Evolutionary conservation across 2,797 vertebrate genomes (phyloP), one percentile per base, ranked within the genome.

Genomic region (Manis crassicaudata): DNA sequence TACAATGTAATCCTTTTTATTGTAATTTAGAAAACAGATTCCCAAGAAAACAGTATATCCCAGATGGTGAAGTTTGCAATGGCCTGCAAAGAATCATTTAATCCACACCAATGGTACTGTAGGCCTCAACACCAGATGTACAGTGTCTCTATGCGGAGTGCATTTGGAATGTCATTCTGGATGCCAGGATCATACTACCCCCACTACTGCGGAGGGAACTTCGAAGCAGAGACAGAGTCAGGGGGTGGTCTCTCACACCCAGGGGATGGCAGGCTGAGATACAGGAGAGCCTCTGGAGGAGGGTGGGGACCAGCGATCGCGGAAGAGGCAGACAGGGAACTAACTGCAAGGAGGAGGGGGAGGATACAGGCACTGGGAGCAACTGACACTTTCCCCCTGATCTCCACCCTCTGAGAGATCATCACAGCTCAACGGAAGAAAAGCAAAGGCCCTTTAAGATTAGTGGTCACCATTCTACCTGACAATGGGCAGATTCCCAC

Each of bases 1-100:
- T 75, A 84, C 4, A 76, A 35, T 54, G 29, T 21, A 76, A 87
- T 76, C 50, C 25, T 32, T 95, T 95, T 63, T 40, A 25, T 79
- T 82, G 77, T 32, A 72, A 72, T 92, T 88, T 79, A 63, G 60
- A 90, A 90, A 37, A 75, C 3, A 54, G 0, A 77, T 50, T 95
- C 86, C 50, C 32, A 52, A 90, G 95, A 77, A 96, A 89, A 90
- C 50, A 67, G 73, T 68, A n/a, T 46, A 27, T 13, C 81, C 40
- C 86, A 91, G 75, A 58, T 79, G 94, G 60, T 13, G 21, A 80
- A 23, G 32, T 65, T 77, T 87, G 67, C 54, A 95, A 77, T 20
- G 73, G 60, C 35, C 40, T 80, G n/a, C 10, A 63, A 40, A 83
- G 60, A 79, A 50, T 40, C 58, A 5, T 84, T 75, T 37, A 81